Evolutionary conservation across 2,888 invertebrate genomes (phyloP), one percentile per base, ranked within the genome.

Genomic region (Oasisia sp.): DNA sequence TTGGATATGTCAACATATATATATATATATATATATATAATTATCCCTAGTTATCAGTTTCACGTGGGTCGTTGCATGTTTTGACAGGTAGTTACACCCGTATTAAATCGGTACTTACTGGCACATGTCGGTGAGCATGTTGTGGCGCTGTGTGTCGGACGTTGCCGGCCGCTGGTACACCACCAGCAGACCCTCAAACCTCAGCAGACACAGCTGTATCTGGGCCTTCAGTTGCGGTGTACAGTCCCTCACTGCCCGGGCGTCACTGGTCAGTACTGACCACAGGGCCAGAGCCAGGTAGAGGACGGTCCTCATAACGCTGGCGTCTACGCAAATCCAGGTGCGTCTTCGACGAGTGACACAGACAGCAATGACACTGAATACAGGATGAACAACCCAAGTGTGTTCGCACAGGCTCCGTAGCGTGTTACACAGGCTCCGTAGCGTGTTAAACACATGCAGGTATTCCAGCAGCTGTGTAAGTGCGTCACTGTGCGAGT

Each of bases 131-230:
- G 91, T 45, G 32, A 89, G 32, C 27, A 92, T 58, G 45, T 50
- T 11, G 12, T 58, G 32, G 14, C 89, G 32, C 90, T 92, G 89
- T 32, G 58, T n/a, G 56, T 92, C 89, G 58, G 89, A 32, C 27
- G 92, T 92, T 19, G 38, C 45, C 3, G 44, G 32, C 12, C 90
- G 44, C 50, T 89, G 89, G 92, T 92, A 92, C 19, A 91, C 91
- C 11, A 92, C 50, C 56, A 92, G 91, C 19, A 90, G 89, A 50
- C 89, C 89, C 89, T 92, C 91, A 89, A 74, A 92, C 19, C 89
- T 38, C 32, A 89, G 45, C 19, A 92, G 91, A 44, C 92, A 92
- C n/a, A 89, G 5, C 89, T 56, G 91, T 19, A 92, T 92, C 14
- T 45, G 44, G 50, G 27, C 50, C 50, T 91, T 91, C 89, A 92